Conservation (phyloP, 2,797 vertebrate species). For the Acanthiza pusilla region DNA sequence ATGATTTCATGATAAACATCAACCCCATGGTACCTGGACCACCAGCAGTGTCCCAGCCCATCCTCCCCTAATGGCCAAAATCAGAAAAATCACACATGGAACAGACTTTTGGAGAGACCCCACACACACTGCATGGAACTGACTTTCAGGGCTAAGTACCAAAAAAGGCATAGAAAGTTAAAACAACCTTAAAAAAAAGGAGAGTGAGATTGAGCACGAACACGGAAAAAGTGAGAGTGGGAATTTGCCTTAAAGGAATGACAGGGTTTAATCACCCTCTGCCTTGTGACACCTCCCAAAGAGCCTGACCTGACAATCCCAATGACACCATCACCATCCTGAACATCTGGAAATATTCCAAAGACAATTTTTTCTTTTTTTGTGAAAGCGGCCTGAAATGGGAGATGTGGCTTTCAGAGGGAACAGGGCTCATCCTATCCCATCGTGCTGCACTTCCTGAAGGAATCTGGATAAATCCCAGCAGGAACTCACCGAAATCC, state of each 20-base stretch:
- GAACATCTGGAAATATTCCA: not conserved
- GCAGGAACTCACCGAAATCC: constrained; percentile 1
- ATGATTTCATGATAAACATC: not conserved
- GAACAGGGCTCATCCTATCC: rapidly evolving
- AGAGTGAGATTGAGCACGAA: not conserved
- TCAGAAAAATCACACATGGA: not conserved
- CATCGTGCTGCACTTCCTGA: not conserved
- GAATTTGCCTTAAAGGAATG: not conserved
- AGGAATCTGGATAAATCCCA: not conserved
- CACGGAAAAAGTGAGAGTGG: not conserved
- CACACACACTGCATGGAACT: not conserved
- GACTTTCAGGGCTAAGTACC: not conserved
- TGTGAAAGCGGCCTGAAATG: not conserved
- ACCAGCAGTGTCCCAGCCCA: not conserved
- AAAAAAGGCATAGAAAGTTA: not conserved
- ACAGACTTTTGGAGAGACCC: not conserved
- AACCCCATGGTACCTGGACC: not conserved
- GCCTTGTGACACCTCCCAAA: not conserved
- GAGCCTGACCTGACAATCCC: not conserved
- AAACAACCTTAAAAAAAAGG: not conserved
- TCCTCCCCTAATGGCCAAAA: not conserved
- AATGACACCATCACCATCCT: not conserved
- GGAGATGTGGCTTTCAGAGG: not conserved
- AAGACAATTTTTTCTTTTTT: not conserved
- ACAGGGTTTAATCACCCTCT: not conserved